These are phyloP conservation scores for Drosophila repletoides DNA, from an alignment of 1,140 invertebrate genomes.

Conservation along the genomic window DNA sequence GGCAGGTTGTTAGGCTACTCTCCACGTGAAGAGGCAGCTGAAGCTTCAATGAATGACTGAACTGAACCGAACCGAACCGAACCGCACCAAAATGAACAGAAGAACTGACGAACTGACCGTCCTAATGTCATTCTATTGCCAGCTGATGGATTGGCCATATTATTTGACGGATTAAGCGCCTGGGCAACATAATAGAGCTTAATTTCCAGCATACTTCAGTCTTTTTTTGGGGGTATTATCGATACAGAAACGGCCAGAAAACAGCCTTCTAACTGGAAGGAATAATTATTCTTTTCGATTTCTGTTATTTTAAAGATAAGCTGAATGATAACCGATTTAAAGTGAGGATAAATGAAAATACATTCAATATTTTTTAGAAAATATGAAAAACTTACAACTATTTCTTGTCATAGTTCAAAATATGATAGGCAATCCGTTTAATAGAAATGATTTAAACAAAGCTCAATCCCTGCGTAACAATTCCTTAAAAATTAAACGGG, in stretches of 20 bases:
- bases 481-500: no score
- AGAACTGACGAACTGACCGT: conserved; percentile 14
- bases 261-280: no score
- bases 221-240: not conserved
- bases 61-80: conserved; percentile 27
- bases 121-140: conserved; percentile 16
- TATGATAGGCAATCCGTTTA: no score
- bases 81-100: not conserved
- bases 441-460: no score
- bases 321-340: no score
- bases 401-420: no score
- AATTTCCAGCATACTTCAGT: conserved; percentile 18
- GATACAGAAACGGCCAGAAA: no score
- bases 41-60: conserved; percentile 57
- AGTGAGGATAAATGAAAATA: no score
- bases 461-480: no score
- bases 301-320: not conserved
- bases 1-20: conserved; percentile 73
- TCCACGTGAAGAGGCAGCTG: conserved; percentile 47
- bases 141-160: conserved; percentile 62
- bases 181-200: conserved; percentile 29
- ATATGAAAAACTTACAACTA: no score
- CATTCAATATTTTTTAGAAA: no score
- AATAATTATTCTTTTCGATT: conserved; percentile 1
- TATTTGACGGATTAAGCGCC: conserved; percentile 41